phyloP scores from a whole-genome alignment of 2,113 vertebrate species.

The Isichthys henryi region DNA sequence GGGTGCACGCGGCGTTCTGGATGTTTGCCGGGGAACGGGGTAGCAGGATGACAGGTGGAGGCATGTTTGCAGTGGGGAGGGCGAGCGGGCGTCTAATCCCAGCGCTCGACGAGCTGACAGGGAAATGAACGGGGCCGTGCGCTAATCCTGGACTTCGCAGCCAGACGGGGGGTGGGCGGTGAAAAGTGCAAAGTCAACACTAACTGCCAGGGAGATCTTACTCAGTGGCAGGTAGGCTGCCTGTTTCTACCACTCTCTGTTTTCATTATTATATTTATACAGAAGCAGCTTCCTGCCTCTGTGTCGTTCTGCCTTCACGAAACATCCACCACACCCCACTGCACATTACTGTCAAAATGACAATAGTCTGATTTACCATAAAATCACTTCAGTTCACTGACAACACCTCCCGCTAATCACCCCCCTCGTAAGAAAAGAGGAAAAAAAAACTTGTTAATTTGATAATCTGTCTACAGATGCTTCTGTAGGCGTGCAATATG shows the following conservation, averaged over 20 bases:
- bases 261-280: not conserved
- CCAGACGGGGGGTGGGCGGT: not conserved
- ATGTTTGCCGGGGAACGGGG: slow-evolving; percentile 35
- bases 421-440: not conserved
- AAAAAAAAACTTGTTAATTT: slow-evolving; percentile 11
- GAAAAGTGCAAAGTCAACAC: not conserved
- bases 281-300: not conserved
- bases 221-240: not conserved
- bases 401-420: not conserved
- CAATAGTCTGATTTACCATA: not conserved
- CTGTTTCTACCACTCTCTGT: not conserved
- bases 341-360: not conserved
- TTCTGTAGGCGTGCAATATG: slow-evolving; percentile 20
- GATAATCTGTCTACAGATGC: slow-evolving; percentile 14
- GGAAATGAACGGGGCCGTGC: slow-evolving; percentile 22
- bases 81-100: slow-evolving; percentile 25
- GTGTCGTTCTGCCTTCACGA: not conserved
- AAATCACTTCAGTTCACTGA: not conserved
- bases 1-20: slow-evolving; percentile 15
- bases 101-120: slow-evolving; percentile 30
- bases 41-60: slow-evolving; percentile 25
- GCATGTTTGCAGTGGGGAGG: slow-evolving; percentile 39
- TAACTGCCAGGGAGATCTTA: not conserved
- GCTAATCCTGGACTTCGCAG: slow-evolving; percentile 32
- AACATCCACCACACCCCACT: not conserved